Evolutionary conservation across 1,140 invertebrate genomes (phyloP).

Genomic region (Thrips palmi): DNA sequence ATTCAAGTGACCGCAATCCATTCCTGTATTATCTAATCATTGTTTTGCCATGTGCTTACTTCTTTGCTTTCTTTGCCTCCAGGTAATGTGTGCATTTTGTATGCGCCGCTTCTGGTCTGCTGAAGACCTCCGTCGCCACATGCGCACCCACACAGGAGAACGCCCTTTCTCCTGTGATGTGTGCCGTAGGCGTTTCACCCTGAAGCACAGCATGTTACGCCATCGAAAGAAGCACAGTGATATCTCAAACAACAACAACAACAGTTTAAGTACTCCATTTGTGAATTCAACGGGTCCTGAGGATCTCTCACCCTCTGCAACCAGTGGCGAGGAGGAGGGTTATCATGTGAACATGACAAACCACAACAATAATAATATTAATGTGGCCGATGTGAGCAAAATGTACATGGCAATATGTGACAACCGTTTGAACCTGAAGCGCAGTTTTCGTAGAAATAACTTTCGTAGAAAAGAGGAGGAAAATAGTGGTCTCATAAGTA

Average conservation of each 20-base stretch:
- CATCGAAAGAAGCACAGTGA: slow-evolving; percentile 68
- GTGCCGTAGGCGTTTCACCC: slow-evolving; percentile 62
- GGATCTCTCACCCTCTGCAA: slow-evolving; percentile 8
- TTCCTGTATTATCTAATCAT: neutral
- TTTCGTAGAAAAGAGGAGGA: slow-evolving; percentile 23
- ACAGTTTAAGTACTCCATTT: slow-evolving; percentile 19
- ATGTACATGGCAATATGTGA: neutral
- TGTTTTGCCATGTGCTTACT: neutral
- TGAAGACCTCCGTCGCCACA: slow-evolving; percentile 78
- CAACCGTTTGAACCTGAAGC: neutral
- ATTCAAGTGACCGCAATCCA: neutral
- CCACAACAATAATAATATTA: slow-evolving; percentile 15
- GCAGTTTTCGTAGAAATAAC: neutral
- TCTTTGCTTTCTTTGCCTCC: slow-evolving; percentile 15
- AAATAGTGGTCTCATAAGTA: slow-evolving; percentile 65
- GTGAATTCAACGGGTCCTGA: slow-evolving; percentile 2
- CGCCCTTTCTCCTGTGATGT: slow-evolving; percentile 62
- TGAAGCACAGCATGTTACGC: slow-evolving; percentile 86
- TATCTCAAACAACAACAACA: slow-evolving; percentile 31
- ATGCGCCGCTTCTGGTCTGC: slow-evolving; percentile 84
- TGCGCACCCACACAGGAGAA: slow-evolving; percentile 75
- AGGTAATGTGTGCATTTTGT: slow-evolving; percentile 83
- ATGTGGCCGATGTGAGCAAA: neutral
- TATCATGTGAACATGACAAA: slow-evolving; percentile 5
- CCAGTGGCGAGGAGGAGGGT: slow-evolving; percentile 11